These are phyloP conservation scores for Apis laboriosa DNA, from an alignment of 1,140 invertebrate genomes.

Conservation along the genomic window DNA sequence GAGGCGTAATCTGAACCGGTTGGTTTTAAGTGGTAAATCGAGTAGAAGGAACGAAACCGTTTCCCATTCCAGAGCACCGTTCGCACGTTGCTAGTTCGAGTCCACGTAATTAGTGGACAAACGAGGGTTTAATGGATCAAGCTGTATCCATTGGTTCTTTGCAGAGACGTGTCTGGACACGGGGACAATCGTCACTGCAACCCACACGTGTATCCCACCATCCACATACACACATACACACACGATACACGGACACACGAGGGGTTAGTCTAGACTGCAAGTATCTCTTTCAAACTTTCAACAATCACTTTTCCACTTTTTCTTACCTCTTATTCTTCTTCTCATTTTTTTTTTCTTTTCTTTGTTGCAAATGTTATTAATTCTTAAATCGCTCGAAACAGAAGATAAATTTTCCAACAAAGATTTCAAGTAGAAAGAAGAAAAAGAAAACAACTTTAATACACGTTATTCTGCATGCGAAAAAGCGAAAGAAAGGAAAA, in stretches of 20 bases:
- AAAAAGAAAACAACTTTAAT: background rate
- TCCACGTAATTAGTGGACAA: constrained; percentile 35
- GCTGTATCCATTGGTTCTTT: constrained; percentile 5
- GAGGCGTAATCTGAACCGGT: constrained; percentile 16
- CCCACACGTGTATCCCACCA: constrained; percentile 5
- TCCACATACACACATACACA: background rate
- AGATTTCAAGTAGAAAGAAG: background rate
- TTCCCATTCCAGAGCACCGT: constrained; percentile 5
- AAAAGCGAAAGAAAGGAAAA: background rate
- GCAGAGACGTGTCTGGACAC: background rate
- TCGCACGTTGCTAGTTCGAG: constrained; percentile 4
- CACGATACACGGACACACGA: background rate
- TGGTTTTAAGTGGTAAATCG: constrained; percentile 23
- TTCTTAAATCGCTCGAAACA: too few relatives aligned
- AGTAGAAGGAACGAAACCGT: constrained; percentile 10
- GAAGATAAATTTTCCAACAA: too few relatives aligned
- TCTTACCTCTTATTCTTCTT: too few relatives aligned
- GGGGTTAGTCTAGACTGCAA: constrained; percentile 9
- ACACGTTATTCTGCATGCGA: too few relatives aligned
- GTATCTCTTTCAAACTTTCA: background rate
- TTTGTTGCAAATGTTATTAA: too few relatives aligned
- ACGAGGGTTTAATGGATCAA: constrained; percentile 27
- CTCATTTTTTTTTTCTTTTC: background rate
- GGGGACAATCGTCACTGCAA: background rate
- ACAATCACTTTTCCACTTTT: too few relatives aligned